Base-by-base conservation (phyloP, 2,113 vertebrate genomes). In the Lucifuga dentata region DNA sequence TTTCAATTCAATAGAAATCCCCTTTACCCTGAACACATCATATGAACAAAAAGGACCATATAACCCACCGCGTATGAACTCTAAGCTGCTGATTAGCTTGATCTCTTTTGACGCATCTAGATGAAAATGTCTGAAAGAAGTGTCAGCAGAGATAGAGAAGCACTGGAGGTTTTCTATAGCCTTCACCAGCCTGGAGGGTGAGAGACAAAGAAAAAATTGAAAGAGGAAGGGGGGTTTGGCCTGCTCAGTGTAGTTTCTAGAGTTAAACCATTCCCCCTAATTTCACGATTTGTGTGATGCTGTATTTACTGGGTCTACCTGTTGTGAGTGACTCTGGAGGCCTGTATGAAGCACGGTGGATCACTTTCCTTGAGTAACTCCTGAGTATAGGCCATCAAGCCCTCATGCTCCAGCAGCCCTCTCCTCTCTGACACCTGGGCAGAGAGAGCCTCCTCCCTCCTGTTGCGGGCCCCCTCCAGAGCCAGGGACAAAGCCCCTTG, bases 321-420 rank as follows among this genome's bases (percentile, higher is more conserved):
- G 93, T 78, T 93, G 83, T 98, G 96, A 10, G 98, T 93, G 76
- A 96, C 88, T 73, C 96, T 95, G 48, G 96, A 95, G 0, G 97
- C 96, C 87, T 98, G 97, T 11, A 98, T 94, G 5, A 99, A 99
- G 86, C 96, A 99, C 11, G 97, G 94, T 15, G 95, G 94, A 69
- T 99, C 97, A 0, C 92, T 94, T 85, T 99, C 97, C 79, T 97
- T 98, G 36, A 99, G 95, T 51, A 99, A 94, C 89, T 99, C 97
- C 75, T 98, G 96, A 0, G 96, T 93, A 3, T 96, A 98, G 65
- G 93, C 94, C 86, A 99, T 93, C 73, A 99, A 92, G 2, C 97
- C 97, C 0, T 95, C 95, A 24, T 96, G 92, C 36, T 98, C 96
- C 92, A 97, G 86, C 89, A 99, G 94, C 64, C 94, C 92, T 73